A percentile compares a stretch with the other conserved stretches of the same genome.
Conservation (phyloP, 2,888 invertebrate genomes). For the Campoletis raptor region DNA sequence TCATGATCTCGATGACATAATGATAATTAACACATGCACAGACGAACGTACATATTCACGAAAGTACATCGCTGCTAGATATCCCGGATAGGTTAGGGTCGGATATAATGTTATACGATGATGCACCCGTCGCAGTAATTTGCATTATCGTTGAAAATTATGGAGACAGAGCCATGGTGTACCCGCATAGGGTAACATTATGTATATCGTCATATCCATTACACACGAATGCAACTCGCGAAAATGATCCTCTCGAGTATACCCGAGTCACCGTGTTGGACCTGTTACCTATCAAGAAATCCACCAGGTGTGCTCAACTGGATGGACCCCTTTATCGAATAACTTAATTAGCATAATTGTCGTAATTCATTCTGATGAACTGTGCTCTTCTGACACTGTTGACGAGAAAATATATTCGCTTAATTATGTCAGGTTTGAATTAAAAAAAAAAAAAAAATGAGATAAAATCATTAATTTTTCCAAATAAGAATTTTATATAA, state of each 20-base stretch:
- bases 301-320: constrained; percentile 61
- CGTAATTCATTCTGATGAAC: constrained; percentile 14
- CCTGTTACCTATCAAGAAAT: constrained; percentile 41
- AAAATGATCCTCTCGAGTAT: constrained; percentile 71
- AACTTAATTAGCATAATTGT: constrained; percentile 64
- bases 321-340: constrained; percentile 67
- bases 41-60: constrained; percentile 5
- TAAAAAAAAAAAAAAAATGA: too few species aligned
- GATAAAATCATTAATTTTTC: not conserved
- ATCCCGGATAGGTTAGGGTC: constrained; percentile 8
- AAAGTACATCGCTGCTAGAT: constrained; percentile 15
- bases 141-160: constrained; percentile 71
- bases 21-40: constrained; percentile 34
- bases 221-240: constrained; percentile 54
- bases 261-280: constrained; percentile 15
- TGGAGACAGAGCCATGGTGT: constrained; percentile 59
- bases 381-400: not conserved
- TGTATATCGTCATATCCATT: constrained; percentile 61
- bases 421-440: not conserved
- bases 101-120: constrained; percentile 64
- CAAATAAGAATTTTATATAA: too few species aligned
- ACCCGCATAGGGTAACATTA: constrained; percentile 48
- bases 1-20: constrained; percentile 49
- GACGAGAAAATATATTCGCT: not conserved
- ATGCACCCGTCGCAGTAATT: constrained; percentile 69